Base-by-base conservation (phyloP, 2,113 vertebrate species). In the Zeus faber region DNA sequence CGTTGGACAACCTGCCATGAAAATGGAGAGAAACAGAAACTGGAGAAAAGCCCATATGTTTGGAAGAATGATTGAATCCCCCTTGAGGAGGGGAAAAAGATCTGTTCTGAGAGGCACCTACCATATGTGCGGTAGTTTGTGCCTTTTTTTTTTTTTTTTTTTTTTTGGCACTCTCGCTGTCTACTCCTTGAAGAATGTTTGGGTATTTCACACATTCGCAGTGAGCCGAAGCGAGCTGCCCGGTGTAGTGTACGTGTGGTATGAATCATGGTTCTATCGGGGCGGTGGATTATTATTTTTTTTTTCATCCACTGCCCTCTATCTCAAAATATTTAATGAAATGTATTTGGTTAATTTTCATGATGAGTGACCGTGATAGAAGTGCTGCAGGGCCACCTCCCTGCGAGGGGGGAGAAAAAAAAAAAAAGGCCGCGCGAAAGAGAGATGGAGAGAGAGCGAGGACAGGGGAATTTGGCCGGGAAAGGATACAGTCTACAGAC, bases 351-450 rank as follows among this genome's bases (percentile, higher is more conserved):
- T n/a, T n/a, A n/a, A n/a, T n/a, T n/a, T n/a, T n/a, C n/a, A n/a
- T n/a, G n/a, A n/a, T n/a, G n/a, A n/a, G n/a, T n/a, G n/a, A n/a
- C 47, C 58, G 20, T 72, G 75, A 77, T 72, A 67, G 54, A 33
- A 61, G 56, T 62, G 62, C 65, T 64, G 26, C 63, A 54, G 49
- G 71, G 49, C 56, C 21, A n/a, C n/a, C n/a, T n/a, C n/a, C n/a
- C n/a, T n/a, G n/a, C n/a, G n/a, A n/a, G n/a, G n/a, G n/a, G n/a
- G n/a, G n/a, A n/a, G n/a, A n/a, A n/a, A n/a, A n/a, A n/a, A n/a
- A n/a, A n/a, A n/a, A n/a, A n/a, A n/a, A n/a, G n/a, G n/a, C n/a
- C n/a, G n/a, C n/a, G n/a, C n/a, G n/a, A 63, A 58, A 62, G 59
- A 53, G 26, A 1, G 57, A 58, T 69, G 40, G 22, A 47, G 48